Conservation (phyloP, 2,797 vertebrate genomes). For the Pseudochaenichthys georgianus region DNA sequence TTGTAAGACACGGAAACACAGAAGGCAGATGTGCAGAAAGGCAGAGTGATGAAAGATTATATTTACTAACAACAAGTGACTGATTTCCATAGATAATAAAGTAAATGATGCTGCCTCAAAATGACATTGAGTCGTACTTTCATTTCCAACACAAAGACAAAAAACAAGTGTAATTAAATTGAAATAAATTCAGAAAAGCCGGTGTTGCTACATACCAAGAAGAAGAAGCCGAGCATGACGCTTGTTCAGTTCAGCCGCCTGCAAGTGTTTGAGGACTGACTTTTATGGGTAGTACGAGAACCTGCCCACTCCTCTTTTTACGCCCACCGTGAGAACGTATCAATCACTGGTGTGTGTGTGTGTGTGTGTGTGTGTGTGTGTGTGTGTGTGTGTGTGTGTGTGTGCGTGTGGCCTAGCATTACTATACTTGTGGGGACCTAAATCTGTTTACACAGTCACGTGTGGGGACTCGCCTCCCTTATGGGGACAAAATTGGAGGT, state of each 20-base stretch:
- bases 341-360: not conserved
- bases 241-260: not conserved
- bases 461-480: too few species aligned
- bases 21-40: not conserved
- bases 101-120: not conserved
- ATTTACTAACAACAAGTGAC: not conserved
- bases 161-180: not conserved
- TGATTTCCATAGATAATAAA: not conserved
- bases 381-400: too few species aligned
- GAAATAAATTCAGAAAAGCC: not conserved
- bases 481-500: too few species aligned
- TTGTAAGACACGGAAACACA: not conserved
- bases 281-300: not conserved
- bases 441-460: too few species aligned
- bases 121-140: not conserved
- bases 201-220: conserved; percentile 57
- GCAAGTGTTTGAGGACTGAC: not conserved
- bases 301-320: conserved; percentile 3
- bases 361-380: too few species aligned
- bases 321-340: not conserved
- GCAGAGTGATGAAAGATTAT: not conserved
- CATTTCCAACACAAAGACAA: not conserved
- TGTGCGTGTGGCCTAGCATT: too few species aligned
- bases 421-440: too few species aligned
- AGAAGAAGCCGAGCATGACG: conserved; percentile 53